Evolutionary conservation across 2,888 invertebrate species (phyloP).

Genomic region (Harpalus rufipes): DNA sequence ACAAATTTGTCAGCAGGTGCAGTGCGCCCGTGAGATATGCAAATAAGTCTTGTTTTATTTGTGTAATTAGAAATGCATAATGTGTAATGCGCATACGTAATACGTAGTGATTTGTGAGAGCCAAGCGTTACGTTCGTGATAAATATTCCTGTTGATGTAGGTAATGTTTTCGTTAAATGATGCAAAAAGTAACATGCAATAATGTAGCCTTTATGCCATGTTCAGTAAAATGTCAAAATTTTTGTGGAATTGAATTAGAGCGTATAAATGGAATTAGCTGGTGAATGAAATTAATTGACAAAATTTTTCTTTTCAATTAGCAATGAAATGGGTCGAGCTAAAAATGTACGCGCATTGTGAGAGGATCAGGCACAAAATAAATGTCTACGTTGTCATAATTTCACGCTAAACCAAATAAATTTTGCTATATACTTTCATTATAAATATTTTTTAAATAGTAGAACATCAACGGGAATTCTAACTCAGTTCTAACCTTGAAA

Average conservation of each 20-base stretch:
- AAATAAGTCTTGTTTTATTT: constrained; percentile 41
- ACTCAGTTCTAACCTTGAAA: too few species aligned
- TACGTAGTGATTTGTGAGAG: constrained; percentile 16
- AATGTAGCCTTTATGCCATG: constrained; percentile 6
- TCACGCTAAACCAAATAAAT: not conserved
- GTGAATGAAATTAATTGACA: constrained; percentile 3
- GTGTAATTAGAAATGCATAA: constrained; percentile 44
- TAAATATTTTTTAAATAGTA: too few species aligned
- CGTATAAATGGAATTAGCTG: not conserved
- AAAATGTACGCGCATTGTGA: not conserved
- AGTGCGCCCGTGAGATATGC: constrained; percentile 37
- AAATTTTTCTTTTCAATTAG: constrained; percentile 7
- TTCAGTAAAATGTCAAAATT: not conserved
- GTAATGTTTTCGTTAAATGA: not conserved
- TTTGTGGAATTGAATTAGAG: not conserved
- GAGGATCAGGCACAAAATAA: not conserved
- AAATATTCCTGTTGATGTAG: not conserved
- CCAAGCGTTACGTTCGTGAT: not conserved
- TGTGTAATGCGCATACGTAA: constrained; percentile 40
- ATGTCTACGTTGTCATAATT: not conserved
- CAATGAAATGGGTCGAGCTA: not conserved
- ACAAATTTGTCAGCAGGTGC: constrained; percentile 39
- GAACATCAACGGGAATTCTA: too few species aligned
- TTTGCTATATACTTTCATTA: too few species aligned
- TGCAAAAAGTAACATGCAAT: constrained; percentile 13